phyloP scores from a whole-genome alignment of 2,797 vertebrate species.

The Melanitta fusca region DNA sequence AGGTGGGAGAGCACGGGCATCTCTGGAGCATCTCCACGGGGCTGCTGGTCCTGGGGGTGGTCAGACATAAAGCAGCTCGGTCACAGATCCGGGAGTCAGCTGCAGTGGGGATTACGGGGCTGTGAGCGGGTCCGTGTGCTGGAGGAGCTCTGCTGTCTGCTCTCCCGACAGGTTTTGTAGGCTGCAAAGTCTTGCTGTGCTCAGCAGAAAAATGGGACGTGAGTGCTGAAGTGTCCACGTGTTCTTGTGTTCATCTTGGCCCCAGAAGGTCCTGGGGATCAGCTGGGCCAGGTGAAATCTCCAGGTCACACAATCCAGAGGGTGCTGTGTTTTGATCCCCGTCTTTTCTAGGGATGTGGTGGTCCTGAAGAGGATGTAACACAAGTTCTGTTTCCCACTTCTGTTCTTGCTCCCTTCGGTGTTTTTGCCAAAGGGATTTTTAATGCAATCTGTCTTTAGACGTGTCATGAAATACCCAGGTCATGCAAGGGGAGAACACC shows the following conservation, averaged over 20 bases:
- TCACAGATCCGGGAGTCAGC: not conserved
- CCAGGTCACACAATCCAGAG: not conserved
- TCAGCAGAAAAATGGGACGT: not conserved
- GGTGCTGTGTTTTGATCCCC: not conserved
- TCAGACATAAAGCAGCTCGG: not conserved
- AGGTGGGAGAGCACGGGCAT: not conserved
- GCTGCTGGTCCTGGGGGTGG: not conserved
- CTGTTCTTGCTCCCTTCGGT: not conserved
- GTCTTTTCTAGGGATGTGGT: not conserved
- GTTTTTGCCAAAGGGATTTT: not conserved
- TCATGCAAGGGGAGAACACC: not conserved
- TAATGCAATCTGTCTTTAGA: not conserved
- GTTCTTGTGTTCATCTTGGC: rapidly evolving
- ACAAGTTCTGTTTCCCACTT: not conserved
- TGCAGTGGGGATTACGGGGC: too few species aligned
- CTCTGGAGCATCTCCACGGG: not conserved
- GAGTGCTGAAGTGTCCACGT: rapidly evolving
- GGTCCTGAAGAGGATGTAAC: not conserved
- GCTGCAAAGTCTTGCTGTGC: rapidly evolving
- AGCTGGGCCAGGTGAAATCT: not conserved
- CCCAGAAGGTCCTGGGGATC: not conserved
- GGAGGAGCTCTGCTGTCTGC: not conserved
- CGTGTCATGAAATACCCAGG: not conserved
- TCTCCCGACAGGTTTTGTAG: not conserved
- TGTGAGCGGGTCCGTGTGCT: not conserved